Percentiles rank a stretch among this genome's conserved stretches.
phyloP scores from a whole-genome alignment of 2,888 invertebrate species.

The Meiosimyza platycephala region DNA sequence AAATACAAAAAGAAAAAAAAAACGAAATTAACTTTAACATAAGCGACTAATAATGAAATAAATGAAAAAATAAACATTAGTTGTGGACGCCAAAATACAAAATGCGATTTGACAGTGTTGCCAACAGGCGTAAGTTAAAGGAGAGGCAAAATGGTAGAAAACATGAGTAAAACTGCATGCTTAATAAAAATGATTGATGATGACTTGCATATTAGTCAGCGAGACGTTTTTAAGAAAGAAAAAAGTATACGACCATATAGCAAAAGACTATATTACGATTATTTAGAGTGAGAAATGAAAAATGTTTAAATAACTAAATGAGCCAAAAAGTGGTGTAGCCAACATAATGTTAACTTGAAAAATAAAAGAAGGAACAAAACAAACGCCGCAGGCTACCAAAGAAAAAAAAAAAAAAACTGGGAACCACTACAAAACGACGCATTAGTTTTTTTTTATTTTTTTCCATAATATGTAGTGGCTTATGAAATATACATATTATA shows the following conservation, averaged over 20 bases:
- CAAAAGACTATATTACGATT: too few species aligned
- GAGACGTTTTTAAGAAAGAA: background rate
- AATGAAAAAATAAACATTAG: conserved; percentile 11
- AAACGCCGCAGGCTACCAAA: conserved; percentile 24
- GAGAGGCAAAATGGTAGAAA: background rate
- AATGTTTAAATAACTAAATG: background rate
- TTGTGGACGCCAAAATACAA: conserved; percentile 20
- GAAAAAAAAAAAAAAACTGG: too few species aligned
- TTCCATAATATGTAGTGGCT: too few species aligned
- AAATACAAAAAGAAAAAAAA: background rate
- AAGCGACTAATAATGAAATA: conserved; percentile 10
- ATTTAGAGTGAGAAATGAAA: too few species aligned
- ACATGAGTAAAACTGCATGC: conserved; percentile 8
- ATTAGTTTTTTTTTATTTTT: background rate
- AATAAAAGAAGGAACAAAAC: conserved; percentile 5
- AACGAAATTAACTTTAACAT: background rate
- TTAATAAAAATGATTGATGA: conserved; percentile 29
- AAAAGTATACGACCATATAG: background rate
- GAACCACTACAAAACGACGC: conserved; percentile 15
- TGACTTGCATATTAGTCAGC: conserved; percentile 17
- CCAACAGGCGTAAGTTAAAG: conserved; percentile 1
- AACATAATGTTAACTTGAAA: background rate
- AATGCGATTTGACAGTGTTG: conserved; percentile 28
- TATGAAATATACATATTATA: too few species aligned
- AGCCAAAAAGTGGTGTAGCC: background rate